Evolutionary conservation across 2,113 vertebrate genomes (phyloP).

Genomic region (Hyperopisus bebe): DNA sequence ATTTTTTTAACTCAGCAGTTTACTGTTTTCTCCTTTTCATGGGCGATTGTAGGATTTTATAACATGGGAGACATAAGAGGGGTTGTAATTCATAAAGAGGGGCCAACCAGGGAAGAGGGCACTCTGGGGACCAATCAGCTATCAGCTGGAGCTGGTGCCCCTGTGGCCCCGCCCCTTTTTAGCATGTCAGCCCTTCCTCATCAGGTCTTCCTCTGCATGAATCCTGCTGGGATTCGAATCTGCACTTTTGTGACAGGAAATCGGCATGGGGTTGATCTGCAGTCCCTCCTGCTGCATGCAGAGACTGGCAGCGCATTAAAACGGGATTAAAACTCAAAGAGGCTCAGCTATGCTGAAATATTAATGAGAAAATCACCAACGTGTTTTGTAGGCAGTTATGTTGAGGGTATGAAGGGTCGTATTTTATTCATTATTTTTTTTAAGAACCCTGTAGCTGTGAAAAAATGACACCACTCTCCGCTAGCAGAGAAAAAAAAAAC

Average conservation of each 20-base stretch:
- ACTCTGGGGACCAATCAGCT: not conserved
- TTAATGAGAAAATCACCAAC: not conserved
- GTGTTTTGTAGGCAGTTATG: not conserved
- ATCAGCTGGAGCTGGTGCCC: not conserved
- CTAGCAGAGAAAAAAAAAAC: not conserved
- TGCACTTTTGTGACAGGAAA: not conserved
- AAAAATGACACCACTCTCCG: not conserved
- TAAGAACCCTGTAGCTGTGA: not conserved
- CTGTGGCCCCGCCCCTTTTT: not conserved
- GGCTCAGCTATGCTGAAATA: not conserved
- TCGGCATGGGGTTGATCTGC: not conserved
- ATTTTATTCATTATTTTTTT: slow-evolving; percentile 1
- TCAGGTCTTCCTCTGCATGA: not conserved
- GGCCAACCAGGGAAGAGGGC: not conserved
- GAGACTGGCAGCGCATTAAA: not conserved
- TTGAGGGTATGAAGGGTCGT: not conserved
- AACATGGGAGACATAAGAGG: not conserved
- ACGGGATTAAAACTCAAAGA: not conserved
- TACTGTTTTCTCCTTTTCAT: not conserved
- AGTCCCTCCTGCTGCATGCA: not conserved
- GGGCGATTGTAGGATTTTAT: not conserved
- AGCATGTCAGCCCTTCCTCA: not conserved
- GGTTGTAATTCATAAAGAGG: not conserved
- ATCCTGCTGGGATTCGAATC: not conserved
- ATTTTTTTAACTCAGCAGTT: not conserved